A percentile compares a stretch with the other conserved stretches of the same genome.
phyloP scores from a whole-genome alignment of 2,113 vertebrate genomes.

The Saguinus midas region DNA sequence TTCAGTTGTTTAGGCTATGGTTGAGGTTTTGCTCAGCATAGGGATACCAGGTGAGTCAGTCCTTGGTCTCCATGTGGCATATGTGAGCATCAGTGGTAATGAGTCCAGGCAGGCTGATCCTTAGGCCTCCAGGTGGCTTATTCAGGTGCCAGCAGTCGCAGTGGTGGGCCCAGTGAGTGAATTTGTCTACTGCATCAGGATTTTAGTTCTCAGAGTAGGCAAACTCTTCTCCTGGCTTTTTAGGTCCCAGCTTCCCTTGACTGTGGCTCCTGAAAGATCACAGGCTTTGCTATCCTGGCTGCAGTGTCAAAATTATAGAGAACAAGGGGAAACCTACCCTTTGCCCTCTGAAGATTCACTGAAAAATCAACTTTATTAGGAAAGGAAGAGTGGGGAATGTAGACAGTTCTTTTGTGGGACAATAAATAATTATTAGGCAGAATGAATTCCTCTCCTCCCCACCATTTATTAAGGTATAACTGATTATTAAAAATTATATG shows the following conservation, averaged over 20 bases:
- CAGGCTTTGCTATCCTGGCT: neutral
- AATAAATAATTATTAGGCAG: neutral
- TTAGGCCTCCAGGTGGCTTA: too few species aligned
- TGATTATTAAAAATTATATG: neutral
- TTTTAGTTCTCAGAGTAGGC: neutral
- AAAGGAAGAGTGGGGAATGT: neutral
- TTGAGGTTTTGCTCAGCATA: too few species aligned
- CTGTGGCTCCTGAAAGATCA: neutral
- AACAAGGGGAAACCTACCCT: neutral
- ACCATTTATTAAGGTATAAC: neutral
- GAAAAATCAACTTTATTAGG: neutral
- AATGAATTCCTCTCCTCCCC: neutral
- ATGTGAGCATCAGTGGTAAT: too few species aligned
- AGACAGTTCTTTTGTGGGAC: neutral
- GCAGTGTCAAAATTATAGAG: neutral
- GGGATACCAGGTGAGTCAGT: too few species aligned
- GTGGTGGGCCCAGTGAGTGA: too few species aligned
- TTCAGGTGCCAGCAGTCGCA: too few species aligned
- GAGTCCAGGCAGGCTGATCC: too few species aligned
- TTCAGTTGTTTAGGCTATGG: neutral
- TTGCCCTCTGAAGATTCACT: neutral
- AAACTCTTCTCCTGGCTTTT: neutral
- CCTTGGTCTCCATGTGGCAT: too few species aligned
- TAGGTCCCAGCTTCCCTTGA: neutral
- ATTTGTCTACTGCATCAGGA: neutral